A percentile compares a stretch with the other conserved stretches of the same genome.
Evolutionary conservation across 2,888 invertebrate species (phyloP).

Genomic region (Polymixis lichenea): DNA sequence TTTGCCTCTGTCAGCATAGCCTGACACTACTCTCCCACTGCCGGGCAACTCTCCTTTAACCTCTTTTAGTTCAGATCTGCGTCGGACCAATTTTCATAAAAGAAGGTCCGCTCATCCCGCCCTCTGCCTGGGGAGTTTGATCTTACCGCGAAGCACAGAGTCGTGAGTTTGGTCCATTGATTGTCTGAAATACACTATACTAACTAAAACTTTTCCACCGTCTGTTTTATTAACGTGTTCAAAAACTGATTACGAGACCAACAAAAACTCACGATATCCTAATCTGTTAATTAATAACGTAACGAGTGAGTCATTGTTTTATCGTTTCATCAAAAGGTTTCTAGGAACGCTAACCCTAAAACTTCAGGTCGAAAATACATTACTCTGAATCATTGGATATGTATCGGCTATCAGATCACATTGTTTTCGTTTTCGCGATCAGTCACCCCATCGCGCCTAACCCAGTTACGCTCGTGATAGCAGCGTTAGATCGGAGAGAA

Average conservation of each 20-base stretch:
- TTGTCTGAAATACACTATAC: not conserved
- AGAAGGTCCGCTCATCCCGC: not conserved
- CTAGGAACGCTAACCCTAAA: not conserved
- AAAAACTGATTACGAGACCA: not conserved
- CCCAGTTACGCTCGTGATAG: not conserved
- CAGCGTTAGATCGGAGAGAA: too few relatives aligned
- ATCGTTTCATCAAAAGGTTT: conserved; percentile 9
- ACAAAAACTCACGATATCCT: conserved; percentile 2
- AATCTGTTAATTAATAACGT: conserved; percentile 12
- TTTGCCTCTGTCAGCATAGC: not conserved
- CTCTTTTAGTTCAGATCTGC: not conserved
- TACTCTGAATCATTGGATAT: not conserved
- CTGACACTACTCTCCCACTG: not conserved
- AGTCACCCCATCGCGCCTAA: not conserved
- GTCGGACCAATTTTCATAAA: not conserved
- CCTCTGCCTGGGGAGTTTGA: not conserved
- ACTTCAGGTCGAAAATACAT: not conserved
- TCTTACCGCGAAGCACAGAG: not conserved
- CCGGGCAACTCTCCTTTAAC: not conserved
- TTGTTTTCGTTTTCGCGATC: not conserved
- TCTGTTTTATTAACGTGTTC: not conserved
- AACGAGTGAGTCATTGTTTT: conserved; percentile 13
- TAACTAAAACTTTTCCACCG: not conserved
- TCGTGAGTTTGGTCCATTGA: not conserved
- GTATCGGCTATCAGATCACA: not conserved